Evolutionary conservation across 2,888 invertebrate genomes (phyloP), one percentile per base, ranked within the genome.

Genomic region (Syrista parreyssii): DNA sequence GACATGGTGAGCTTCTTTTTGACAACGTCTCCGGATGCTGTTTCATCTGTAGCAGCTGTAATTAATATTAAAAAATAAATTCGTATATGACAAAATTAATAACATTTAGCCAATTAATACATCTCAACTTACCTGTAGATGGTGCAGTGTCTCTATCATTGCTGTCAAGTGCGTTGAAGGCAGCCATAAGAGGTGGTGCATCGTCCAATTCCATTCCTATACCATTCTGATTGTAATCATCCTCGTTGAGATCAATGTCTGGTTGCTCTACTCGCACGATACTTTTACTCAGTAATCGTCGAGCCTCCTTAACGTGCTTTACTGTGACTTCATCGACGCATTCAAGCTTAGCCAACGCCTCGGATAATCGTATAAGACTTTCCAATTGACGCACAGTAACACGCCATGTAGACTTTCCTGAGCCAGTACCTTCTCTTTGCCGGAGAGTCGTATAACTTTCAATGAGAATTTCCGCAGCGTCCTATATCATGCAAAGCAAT

Each of bases 181-280:
- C 87, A 69, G 87, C 88, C 85, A 89, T 89, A 15, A 86, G 84
- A 2, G 88, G 88, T 12, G 88, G 88, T 40, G 92, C 92, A 11
- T 93, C 94, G 83, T 92, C 91, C 35, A 94, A 93, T 30, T 94
- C 93, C 1, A 94, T 93, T 30, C 94, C 93, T 92, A 93, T 92
- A 68, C 92, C 91, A 1, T 93, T 93, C 78, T 93, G 93, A 40
- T 91, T 81, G 71, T 92, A 92, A 23, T 94, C 94, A 68, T 97
- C 97, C 79, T 97, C 97, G 76, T 97, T 97, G 81, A 99, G 92
- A 89, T 98, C 96, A 76, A 99, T 97, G 89, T 99, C 99, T 0
- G 99, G 99, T 88, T 99, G 98, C 88, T 99, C 99, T 31, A 99
- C 98, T 68, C 99, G 94, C 84, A 99, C 98, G 82, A 99, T 98